phyloP scores from a whole-genome alignment of 2,888 invertebrate species.

The Thecocarcelia acutangulata region DNA sequence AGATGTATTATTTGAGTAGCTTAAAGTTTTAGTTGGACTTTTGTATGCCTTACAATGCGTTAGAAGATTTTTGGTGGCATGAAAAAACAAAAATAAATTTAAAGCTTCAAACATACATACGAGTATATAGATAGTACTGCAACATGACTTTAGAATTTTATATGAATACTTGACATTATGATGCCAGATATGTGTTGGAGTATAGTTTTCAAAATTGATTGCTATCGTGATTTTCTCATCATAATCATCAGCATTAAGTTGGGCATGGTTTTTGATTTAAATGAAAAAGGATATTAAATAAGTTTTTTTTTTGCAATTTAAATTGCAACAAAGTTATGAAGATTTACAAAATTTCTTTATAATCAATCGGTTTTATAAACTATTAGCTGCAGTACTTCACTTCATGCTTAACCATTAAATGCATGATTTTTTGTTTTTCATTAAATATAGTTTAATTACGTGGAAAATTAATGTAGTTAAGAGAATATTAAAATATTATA shows the following conservation, averaged over 20 bases:
- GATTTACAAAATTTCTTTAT: too few species aligned
- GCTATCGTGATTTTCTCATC: slow-evolving; percentile 70
- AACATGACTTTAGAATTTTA: slow-evolving; percentile 40
- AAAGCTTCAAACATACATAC: slow-evolving; percentile 9
- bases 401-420: too few species aligned
- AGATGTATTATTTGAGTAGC: slow-evolving; percentile 49
- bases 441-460: too few species aligned
- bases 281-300: neutral
- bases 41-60: slow-evolving; percentile 51
- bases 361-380: too few species aligned
- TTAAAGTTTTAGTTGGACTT: slow-evolving; percentile 54
- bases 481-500: too few species aligned
- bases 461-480: too few species aligned
- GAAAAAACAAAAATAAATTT: slow-evolving; percentile 3
- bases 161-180: slow-evolving; percentile 62
- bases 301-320: neutral
- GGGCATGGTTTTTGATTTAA: slow-evolving; percentile 21
- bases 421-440: too few species aligned
- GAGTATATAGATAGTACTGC: too few species aligned
- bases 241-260: slow-evolving; percentile 35
- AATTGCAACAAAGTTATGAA: slow-evolving; percentile 9
- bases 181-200: slow-evolving; percentile 28
- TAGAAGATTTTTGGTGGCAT: slow-evolving; percentile 61
- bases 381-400: too few species aligned
- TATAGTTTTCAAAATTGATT: slow-evolving; percentile 68